Percentiles rank a stretch among this genome's conserved stretches.
Evolutionary conservation across 2,113 vertebrate genomes (phyloP).

Genomic region (Oncorhynchus nerka): DNA sequence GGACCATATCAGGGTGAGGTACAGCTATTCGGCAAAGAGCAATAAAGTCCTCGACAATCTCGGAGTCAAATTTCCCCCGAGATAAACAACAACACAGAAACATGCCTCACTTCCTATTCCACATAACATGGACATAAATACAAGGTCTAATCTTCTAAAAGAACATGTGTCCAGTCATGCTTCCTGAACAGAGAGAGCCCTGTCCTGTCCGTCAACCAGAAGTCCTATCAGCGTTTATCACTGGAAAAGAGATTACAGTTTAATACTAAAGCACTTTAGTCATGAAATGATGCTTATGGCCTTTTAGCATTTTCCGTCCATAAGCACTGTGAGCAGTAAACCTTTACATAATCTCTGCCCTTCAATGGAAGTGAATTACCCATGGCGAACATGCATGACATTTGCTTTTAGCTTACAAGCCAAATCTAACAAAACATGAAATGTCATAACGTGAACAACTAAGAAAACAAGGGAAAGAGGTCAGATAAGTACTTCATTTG

Average conservation of each 20-base stretch:
- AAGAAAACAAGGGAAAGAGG: background rate
- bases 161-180: background rate
- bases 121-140: background rate
- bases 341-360: conserved; percentile 1
- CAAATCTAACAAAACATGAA: background rate
- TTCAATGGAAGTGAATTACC: background rate
- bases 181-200: background rate
- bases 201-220: background rate
- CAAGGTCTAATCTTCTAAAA: background rate
- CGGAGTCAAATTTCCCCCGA: too few relatives aligned
- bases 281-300: background rate
- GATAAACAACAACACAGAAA: background rate
- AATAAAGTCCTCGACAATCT: background rate
- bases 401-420: background rate
- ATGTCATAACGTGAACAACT: background rate
- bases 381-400: background rate
- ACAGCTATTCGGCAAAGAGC: background rate
- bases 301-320: too few relatives aligned
- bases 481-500: background rate
- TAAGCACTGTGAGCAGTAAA: too few relatives aligned
- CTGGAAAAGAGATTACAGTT: conserved; percentile 20
- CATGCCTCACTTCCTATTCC: background rate
- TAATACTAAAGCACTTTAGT: background rate
- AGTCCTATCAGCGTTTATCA: background rate
- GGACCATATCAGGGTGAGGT: too few relatives aligned